phyloP scores from a whole-genome alignment of 1,140 invertebrate genomes.

The Drosophila nannoptera region DNA sequence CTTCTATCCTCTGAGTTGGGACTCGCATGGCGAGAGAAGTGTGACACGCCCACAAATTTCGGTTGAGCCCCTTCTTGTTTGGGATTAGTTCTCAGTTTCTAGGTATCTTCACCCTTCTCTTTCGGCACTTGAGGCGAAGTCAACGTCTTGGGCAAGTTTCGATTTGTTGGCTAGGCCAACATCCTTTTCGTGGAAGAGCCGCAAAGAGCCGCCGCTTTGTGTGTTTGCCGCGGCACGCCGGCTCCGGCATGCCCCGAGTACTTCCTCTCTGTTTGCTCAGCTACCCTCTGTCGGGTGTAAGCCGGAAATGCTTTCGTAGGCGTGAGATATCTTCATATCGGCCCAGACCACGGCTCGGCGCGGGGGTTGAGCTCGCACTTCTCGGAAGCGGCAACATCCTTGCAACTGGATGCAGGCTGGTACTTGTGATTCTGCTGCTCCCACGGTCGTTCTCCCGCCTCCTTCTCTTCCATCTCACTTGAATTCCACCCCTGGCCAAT shows the following conservation, averaged over 20 bases:
- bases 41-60: background rate
- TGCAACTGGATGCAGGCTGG: too few species aligned
- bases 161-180: background rate
- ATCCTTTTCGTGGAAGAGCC: constrained; percentile 27
- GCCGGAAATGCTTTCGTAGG: constrained; percentile 68
- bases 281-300: constrained; percentile 35
- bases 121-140: constrained; percentile 1
- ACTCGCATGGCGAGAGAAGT: too few species aligned
- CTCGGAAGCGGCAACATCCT: constrained; percentile 41
- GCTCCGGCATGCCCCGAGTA: constrained; percentile 13
- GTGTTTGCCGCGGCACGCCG: constrained; percentile 1
- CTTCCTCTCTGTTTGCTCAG: constrained; percentile 16
- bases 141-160: background rate
- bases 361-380: constrained; percentile 17
- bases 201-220: background rate
- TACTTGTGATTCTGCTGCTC: too few species aligned
- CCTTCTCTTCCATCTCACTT: too few species aligned
- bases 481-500: too few species aligned
- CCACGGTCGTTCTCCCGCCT: too few species aligned
- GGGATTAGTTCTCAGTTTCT: background rate
- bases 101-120: constrained; percentile 8
- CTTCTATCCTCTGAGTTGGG: too few species aligned
- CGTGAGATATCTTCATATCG: constrained; percentile 72
- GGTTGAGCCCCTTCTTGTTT: background rate
- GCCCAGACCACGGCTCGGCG: background rate